Percentiles rank a stretch among this genome's conserved stretches.
phyloP scores from a whole-genome alignment of 2,113 vertebrate species.

The Barnardius zonarius region DNA sequence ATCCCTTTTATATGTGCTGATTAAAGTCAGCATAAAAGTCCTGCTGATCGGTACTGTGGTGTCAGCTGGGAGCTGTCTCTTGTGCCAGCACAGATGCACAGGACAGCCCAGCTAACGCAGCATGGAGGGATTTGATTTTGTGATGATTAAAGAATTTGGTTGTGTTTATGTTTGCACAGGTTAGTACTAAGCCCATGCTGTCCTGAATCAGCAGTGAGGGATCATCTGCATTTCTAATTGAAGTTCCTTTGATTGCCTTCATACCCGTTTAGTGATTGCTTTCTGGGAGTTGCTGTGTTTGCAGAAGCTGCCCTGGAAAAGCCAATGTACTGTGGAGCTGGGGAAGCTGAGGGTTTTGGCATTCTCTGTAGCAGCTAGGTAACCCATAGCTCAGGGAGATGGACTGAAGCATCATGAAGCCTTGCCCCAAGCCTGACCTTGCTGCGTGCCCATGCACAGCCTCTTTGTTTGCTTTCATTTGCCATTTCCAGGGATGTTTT shows the following conservation, averaged over 20 bases:
- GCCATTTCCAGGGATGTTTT: not conserved
- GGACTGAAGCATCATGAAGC: not conserved
- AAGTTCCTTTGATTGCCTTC: not conserved
- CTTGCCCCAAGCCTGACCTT: not conserved
- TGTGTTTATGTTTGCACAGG: constrained; percentile 33
- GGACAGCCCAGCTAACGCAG: not conserved
- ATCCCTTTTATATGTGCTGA: not conserved
- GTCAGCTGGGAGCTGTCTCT: not conserved
- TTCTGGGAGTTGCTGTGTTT: constrained; percentile 2
- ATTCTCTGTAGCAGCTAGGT: not conserved
- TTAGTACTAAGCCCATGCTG: not conserved
- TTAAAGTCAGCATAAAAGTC: not conserved
- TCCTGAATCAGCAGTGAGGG: constrained; percentile 3
- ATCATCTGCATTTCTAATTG: constrained; percentile 45
- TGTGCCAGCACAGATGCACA: not conserved
- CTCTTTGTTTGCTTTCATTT: not conserved
- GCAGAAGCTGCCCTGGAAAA: not conserved
- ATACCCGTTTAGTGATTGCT: not conserved
- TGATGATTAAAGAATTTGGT: constrained; percentile 10
- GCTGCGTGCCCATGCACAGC: accelerated
- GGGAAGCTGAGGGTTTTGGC: not conserved
- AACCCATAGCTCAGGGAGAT: not conserved
- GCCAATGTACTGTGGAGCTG: not conserved
- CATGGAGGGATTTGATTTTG: not conserved
- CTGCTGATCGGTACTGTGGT: not conserved